Evolutionary conservation across 1,140 invertebrate genomes (phyloP).

Genomic region (Harpegnathos saltator): DNA sequence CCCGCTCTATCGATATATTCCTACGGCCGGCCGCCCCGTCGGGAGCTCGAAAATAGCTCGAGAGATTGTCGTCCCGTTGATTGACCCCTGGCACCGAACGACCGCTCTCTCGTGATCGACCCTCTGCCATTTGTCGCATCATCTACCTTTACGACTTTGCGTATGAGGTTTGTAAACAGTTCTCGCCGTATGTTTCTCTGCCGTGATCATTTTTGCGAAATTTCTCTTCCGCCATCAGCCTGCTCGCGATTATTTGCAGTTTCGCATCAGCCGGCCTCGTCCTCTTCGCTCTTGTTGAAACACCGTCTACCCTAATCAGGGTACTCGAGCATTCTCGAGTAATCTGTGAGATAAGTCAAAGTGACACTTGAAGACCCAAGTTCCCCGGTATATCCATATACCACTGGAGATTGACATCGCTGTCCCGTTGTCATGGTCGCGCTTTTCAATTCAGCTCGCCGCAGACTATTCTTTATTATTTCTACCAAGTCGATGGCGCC

Average conservation of each 20-base stretch:
- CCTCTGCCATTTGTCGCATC: slow-evolving; percentile 49
- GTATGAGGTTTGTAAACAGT: slow-evolving; percentile 17
- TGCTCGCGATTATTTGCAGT: too few relatives aligned
- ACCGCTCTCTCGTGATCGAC: slow-evolving; percentile 6
- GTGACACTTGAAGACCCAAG: too few relatives aligned
- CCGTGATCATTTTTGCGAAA: slow-evolving; percentile 25
- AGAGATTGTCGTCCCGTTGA: slow-evolving; percentile 75
- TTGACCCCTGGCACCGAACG: slow-evolving; percentile 67
- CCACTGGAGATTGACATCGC: too few relatives aligned
- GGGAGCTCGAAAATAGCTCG: slow-evolving; percentile 71
- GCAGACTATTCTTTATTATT: slow-evolving; percentile 24
- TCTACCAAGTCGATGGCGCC: background rate
- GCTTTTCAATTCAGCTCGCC: background rate
- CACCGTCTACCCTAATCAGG: too few relatives aligned
- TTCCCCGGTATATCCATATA: too few relatives aligned
- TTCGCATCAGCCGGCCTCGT: too few relatives aligned
- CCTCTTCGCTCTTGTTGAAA: too few relatives aligned
- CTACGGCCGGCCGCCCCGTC: slow-evolving; percentile 62
- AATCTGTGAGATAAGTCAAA: too few relatives aligned
- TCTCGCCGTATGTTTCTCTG: too few relatives aligned
- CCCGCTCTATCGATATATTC: slow-evolving; percentile 78
- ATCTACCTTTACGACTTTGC: slow-evolving; percentile 43
- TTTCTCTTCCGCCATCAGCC: background rate
- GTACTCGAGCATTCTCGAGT: too few relatives aligned
- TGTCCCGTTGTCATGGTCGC: background rate